phyloP scores from a whole-genome alignment of 1,140 invertebrate genomes.

The Rhyacophila brunnea region DNA sequence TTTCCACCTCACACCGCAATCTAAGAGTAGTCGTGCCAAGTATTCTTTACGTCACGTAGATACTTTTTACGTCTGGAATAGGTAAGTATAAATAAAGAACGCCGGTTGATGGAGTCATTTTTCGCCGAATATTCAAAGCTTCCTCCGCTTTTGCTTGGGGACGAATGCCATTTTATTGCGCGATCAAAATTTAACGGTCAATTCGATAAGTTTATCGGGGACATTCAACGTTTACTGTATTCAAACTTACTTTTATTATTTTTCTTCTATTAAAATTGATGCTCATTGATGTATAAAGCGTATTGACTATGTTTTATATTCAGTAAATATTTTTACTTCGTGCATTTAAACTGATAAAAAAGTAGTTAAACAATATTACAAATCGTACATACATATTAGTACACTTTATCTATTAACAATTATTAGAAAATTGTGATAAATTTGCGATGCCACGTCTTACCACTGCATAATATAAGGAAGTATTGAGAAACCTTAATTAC shows the following conservation, averaged over 20 bases:
- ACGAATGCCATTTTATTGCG: conserved; percentile 33
- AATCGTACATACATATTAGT: too few relatives aligned
- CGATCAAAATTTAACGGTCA: conserved; percentile 34
- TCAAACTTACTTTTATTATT: not conserved
- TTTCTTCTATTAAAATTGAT: not conserved
- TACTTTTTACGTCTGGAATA: conserved; percentile 21
- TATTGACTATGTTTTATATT: too few relatives aligned
- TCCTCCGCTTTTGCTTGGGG: conserved; percentile 28
- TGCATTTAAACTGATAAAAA: too few relatives aligned
- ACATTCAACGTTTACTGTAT: not conserved
- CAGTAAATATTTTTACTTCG: too few relatives aligned
- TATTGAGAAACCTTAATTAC: too few relatives aligned
- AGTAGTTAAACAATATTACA: too few relatives aligned
- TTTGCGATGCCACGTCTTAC: too few relatives aligned
- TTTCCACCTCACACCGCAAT: conserved; percentile 3
- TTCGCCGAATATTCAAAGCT: not conserved
- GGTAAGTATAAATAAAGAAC: too few relatives aligned
- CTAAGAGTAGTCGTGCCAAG: not conserved
- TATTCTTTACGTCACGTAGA: conserved; percentile 28
- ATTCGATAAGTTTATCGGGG: conserved; percentile 20
- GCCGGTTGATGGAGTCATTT: not conserved
- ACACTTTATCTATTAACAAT: too few relatives aligned
- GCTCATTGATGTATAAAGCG: too few relatives aligned
- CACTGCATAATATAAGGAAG: too few relatives aligned
- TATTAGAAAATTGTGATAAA: too few relatives aligned